Conservation (phyloP, 2,888 invertebrate genomes). For the Eupithecia subfuscata region DNA sequence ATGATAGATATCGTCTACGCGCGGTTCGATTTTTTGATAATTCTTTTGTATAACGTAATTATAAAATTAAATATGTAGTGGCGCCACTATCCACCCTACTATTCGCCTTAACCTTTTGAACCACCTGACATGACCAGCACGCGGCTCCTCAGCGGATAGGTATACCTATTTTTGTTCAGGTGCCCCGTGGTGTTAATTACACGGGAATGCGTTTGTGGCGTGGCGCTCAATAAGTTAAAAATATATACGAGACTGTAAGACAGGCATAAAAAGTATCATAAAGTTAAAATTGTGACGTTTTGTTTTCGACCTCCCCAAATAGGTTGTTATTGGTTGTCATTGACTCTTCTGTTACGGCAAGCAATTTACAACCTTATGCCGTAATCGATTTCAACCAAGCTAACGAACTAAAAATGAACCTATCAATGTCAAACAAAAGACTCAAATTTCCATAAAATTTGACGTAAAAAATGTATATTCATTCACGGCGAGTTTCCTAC, state of each 20-base stretch:
- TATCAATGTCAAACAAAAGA: slow-evolving; percentile 9
- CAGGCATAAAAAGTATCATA: background rate
- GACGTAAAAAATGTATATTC: slow-evolving; percentile 26
- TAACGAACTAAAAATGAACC: slow-evolving; percentile 9
- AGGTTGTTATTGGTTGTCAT: background rate
- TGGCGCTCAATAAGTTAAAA: background rate
- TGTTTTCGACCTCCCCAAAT: background rate
- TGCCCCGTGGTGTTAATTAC: too few relatives aligned
- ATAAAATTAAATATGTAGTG: too few relatives aligned
- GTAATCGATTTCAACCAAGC: background rate
- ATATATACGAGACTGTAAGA: background rate
- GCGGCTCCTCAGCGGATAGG: too few relatives aligned
- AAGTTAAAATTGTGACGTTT: background rate
- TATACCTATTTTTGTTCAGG: too few relatives aligned
- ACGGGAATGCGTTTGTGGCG: too few relatives aligned
- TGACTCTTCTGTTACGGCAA: background rate
- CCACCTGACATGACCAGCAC: too few relatives aligned
- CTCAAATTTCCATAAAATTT: slow-evolving; percentile 10
- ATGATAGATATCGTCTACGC: too few relatives aligned
- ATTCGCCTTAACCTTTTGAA: too few relatives aligned
- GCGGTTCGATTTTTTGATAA: too few relatives aligned
- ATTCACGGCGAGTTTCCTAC: slow-evolving; percentile 18
- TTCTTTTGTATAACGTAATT: too few relatives aligned
- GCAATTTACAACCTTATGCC: background rate
- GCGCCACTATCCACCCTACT: too few relatives aligned